These are phyloP conservation scores for Drosophila rellima DNA, from an alignment of 2,888 invertebrate species.

Conservation along the genomic window DNA sequence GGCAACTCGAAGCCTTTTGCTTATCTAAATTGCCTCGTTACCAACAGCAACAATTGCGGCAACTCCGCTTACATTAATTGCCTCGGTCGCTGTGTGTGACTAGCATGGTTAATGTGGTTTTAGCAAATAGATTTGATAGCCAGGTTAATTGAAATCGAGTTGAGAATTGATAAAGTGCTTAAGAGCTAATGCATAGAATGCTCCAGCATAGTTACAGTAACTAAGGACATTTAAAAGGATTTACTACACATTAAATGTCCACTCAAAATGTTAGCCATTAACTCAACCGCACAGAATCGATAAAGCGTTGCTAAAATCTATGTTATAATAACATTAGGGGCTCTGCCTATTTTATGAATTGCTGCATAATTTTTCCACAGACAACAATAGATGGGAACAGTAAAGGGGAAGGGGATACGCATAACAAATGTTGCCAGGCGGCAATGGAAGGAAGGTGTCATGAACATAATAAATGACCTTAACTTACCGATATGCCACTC, in stretches of 20 bases:
- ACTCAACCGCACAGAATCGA: slow-evolving; percentile 57
- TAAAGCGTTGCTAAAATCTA: slow-evolving; percentile 55
- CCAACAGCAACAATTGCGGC: slow-evolving; percentile 46
- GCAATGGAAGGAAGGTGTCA: slow-evolving; percentile 68
- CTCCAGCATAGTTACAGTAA: slow-evolving; percentile 23
- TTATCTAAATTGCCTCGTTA: slow-evolving; percentile 75
- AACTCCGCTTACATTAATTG: slow-evolving; percentile 44
- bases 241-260: slow-evolving; percentile 39
- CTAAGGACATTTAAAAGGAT: slow-evolving; percentile 5
- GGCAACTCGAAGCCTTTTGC: slow-evolving; percentile 38
- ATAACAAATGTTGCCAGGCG: slow-evolving; percentile 68
- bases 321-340: slow-evolving; percentile 55
- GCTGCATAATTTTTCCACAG: slow-evolving; percentile 73
- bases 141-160: slow-evolving; percentile 67
- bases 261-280: slow-evolving; percentile 40
- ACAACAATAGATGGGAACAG: slow-evolving; percentile 41
- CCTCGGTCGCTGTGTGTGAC: slow-evolving; percentile 38
- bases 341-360: slow-evolving; percentile 73
- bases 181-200: slow-evolving; percentile 27
- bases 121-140: slow-evolving; percentile 20
- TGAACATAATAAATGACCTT: slow-evolving; percentile 76
- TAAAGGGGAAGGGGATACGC: slow-evolving; percentile 27
- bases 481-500: slow-evolving; percentile 72
- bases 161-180: slow-evolving; percentile 42
- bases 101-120: slow-evolving; percentile 55